These are phyloP conservation scores for Drosophila flavopinicola DNA, from an alignment of 2,888 invertebrate species.

Conservation along the genomic window DNA sequence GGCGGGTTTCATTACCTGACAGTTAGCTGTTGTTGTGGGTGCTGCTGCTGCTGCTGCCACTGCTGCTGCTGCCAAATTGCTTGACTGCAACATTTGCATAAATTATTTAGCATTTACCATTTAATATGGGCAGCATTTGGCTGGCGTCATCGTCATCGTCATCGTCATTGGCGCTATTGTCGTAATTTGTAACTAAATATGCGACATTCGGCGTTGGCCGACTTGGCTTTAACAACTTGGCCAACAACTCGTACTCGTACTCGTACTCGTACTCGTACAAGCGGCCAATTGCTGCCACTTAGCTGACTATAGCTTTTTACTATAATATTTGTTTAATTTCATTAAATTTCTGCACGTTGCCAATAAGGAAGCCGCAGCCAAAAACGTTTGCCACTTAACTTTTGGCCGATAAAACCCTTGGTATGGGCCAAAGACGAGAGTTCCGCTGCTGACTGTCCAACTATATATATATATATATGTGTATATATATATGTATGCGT, in stretches of 20 bases:
- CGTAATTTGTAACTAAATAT: conserved; percentile 79
- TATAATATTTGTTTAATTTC: conserved; percentile 76
- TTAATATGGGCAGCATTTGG: conserved; percentile 72
- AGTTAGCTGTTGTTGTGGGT: conserved; percentile 41
- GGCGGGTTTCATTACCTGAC: conserved; percentile 73
- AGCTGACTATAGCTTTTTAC: conserved; percentile 35
- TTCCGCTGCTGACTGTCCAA: conserved; percentile 28
- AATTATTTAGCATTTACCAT: conserved; percentile 75
- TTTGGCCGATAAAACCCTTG: conserved; percentile 58
- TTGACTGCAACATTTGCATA: conserved; percentile 73
- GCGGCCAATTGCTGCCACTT: conserved; percentile 37
- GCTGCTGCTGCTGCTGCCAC: conserved; percentile 31
- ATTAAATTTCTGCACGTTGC: conserved; percentile 74
- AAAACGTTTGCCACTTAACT: conserved; percentile 63
- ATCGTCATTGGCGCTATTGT: conserved; percentile 62
- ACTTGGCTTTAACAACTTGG: conserved; percentile 44
- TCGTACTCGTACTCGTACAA: no score
- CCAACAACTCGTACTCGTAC: conserved; percentile 25
- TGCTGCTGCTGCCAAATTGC: conserved; percentile 72
- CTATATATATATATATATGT: not conserved
- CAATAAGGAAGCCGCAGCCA: conserved; percentile 69
- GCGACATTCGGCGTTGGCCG: conserved; percentile 52
- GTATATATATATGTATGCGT: conserved; percentile 1
- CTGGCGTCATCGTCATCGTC: conserved; percentile 42
- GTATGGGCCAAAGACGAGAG: conserved; percentile 34